Base-by-base conservation (phyloP, 2,113 vertebrate species). In the Pholis gunnellus region DNA sequence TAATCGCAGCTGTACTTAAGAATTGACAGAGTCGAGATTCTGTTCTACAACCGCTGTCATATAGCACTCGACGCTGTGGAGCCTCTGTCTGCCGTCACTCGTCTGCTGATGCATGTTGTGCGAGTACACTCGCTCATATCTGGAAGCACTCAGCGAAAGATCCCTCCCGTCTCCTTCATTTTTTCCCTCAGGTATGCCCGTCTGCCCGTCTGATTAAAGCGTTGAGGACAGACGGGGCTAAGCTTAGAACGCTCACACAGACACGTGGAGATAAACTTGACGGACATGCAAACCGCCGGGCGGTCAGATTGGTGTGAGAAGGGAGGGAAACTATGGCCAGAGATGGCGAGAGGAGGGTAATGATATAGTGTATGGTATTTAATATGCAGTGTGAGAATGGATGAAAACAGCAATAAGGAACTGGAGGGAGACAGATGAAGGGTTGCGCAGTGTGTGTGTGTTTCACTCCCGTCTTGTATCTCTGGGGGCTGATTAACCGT, bases 91-190 rank as follows among this genome's bases (percentile, higher is more conserved):
- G 64, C 66, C 36, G 72, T 46, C 84, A 73, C 79, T 84, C 68
- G 17, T 22, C 75, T 59, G 79, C 50, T 78, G 40, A 3, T 63
- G 44, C 22, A 0, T 44, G 6, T n/a, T n/a, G 72, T 50, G 64
- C 40, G 60, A 36, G 29, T 60, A 27, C 27, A 8, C 40, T 63
- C 22, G 4, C 57, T 56, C 25, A 57, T 89, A 88, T 88, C 88
- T 94, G 81, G 81, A 90, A 86, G 56, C 34, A 75, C 65, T 93
- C 67, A 60, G 71, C 29, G 31, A 81, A 81, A 90, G 60, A 44
- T 25, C 15, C 54, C 68, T 81, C 80, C 92, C 81, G 79, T 92
- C 88, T 81, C 75, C 31, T 56, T 66, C 61, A 90, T 82, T 79
- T 27, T 85, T 56, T 70, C 59, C 13, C 59, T 72, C 81, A 86